A percentile compares a stretch with the other conserved stretches of the same genome.
Conservation (phyloP, 2,797 vertebrate species). For the Lepus oiostolus region DNA sequence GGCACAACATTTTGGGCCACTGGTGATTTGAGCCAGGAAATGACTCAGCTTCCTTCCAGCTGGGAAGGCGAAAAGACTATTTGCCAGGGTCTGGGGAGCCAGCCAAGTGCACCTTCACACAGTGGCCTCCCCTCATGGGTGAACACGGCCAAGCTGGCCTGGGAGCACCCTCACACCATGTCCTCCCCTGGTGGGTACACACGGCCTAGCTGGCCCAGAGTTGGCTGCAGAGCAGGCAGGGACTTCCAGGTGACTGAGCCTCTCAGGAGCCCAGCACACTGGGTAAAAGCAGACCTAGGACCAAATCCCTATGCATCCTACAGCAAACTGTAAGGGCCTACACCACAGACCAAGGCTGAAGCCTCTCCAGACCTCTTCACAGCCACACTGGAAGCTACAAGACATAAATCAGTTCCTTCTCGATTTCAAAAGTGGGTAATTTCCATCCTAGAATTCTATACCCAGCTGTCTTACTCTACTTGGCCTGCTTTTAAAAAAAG, state of each 20-base stretch:
- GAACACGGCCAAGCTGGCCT: background rate
- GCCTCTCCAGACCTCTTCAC: background rate
- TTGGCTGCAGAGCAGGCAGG: background rate
- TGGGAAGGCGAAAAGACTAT: background rate
- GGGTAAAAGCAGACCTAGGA: background rate
- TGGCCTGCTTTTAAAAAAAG: background rate
- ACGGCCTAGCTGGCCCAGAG: background rate
- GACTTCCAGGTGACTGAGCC: background rate
- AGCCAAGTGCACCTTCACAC: background rate
- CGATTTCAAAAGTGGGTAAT: background rate
- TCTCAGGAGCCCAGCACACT: background rate
- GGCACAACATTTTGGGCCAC: background rate
- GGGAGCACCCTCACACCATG: background rate
- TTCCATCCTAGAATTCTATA: background rate
- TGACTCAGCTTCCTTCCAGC: conserved; percentile 55
- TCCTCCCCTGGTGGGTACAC: background rate
- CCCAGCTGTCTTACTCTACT: background rate
- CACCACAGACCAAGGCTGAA: background rate
- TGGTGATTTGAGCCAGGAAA: conserved; percentile 55
- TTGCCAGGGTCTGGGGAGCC: background rate
- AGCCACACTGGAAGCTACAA: background rate
- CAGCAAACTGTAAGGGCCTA: background rate
- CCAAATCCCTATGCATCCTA: background rate
- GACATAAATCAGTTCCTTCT: background rate
- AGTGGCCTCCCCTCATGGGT: background rate